Base-by-base conservation (phyloP, 2,888 invertebrate genomes). In the Esperia sulphurella region DNA sequence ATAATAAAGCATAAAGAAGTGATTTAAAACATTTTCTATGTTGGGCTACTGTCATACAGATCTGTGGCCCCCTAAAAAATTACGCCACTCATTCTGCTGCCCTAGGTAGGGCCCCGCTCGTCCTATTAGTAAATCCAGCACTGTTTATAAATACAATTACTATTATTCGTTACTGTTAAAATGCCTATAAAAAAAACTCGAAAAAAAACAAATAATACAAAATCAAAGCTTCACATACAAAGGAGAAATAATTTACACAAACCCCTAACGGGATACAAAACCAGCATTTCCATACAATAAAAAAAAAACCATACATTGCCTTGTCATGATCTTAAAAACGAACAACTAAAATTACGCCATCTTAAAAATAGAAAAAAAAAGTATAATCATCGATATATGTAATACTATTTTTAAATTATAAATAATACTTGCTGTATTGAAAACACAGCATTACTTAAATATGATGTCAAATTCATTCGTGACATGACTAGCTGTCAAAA, bases 311-410 rank as follows among this genome's bases (percentile, higher is more conserved):
- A 81, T 79, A 72, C 79, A 76, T 70, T 74, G 76, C 79, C 82
- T 84, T 87, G 88, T 87, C 89, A 88, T 86, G 87, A 79, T 82
- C 75, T 77, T 80, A 76, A 72, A 75, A 77, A 71, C 35, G 81
- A 85, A 85, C 83, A 83, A 79, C 85, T 85, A 80, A 83, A 72
- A 80, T 75, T 82, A 87, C 86, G 88, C 87, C 87, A 87, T 88
- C 89, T 86, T 87, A 86, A 58, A 70, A 63, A 68, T 74, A 75
- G 68, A 60, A 71, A 78, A 76, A 71, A 75, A 75, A 75, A 73
- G 55, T 59, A 68, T 65, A 57, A 62, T 71, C 63, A 53, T 68
- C 52, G 53, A 71, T 72, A 80, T 81, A 21, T 21, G 21, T 21
- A 79, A 79, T 82, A 85, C 73, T 79, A 76, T 65, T 63, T 39